Percentiles rank a stretch among this genome's conserved stretches.
Evolutionary conservation across 1,140 invertebrate genomes (phyloP).

Genomic region (Cheumatopsyche charites): DNA sequence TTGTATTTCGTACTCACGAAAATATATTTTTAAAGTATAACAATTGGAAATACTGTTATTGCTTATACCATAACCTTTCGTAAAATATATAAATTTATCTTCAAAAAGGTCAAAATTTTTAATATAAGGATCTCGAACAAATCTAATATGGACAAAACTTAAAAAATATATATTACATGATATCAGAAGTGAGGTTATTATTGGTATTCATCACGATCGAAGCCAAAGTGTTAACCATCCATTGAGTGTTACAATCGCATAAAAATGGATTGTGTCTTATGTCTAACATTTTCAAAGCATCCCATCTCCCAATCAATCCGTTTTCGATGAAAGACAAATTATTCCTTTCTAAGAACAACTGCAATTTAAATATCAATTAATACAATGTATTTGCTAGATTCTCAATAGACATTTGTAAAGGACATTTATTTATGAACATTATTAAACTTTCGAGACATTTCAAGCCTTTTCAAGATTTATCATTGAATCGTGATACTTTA

Average conservation of each 20-base stretch:
- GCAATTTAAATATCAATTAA: slow-evolving; percentile 43
- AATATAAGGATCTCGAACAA: no score
- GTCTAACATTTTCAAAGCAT: slow-evolving; percentile 67
- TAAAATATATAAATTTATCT: no score
- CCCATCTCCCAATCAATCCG: slow-evolving; percentile 68
- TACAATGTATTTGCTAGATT: not conserved
- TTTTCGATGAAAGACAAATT: slow-evolving; percentile 67
- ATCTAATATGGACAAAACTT: no score
- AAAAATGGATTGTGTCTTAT: slow-evolving; percentile 74
- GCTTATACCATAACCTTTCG: no score
- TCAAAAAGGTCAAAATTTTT: no score
- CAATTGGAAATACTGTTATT: no score
- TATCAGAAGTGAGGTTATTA: slow-evolving; percentile 49
- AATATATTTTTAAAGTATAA: no score
- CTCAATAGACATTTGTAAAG: no score
- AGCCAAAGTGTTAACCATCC: slow-evolving; percentile 69
- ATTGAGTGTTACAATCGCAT: slow-evolving; percentile 77
- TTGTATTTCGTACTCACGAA: no score
- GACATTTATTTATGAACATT: not conserved
- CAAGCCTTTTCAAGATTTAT: slow-evolving; percentile 50
- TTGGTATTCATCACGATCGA: slow-evolving; percentile 54
- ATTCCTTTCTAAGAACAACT: slow-evolving; percentile 72
- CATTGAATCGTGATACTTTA: no score
- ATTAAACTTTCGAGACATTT: no score
- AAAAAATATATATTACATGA: slow-evolving; percentile 44